These are phyloP conservation scores for Timema cristinae DNA, from an alignment of 2,888 invertebrate species.

Conservation along the genomic window DNA sequence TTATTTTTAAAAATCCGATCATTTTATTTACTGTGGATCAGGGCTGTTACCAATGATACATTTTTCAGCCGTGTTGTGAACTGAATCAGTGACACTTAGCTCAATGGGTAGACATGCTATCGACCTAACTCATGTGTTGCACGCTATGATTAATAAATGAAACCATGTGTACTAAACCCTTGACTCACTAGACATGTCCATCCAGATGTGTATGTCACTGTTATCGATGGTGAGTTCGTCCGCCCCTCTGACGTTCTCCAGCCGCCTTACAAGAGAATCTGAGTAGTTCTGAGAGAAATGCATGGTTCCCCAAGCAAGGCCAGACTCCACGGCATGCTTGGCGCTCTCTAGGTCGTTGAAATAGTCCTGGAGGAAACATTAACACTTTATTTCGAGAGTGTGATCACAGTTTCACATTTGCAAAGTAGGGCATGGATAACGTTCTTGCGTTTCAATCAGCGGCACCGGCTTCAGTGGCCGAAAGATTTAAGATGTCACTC, in stretches of 20 bases:
- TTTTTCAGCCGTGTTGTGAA: not conserved
- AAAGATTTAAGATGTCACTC: no score
- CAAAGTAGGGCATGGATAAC: no score
- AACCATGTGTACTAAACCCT: not conserved
- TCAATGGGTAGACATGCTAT: not conserved
- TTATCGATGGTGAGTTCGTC: constrained; percentile 55
- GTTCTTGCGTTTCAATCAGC: no score
- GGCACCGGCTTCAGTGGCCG: no score
- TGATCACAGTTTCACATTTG: no score
- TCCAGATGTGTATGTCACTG: constrained; percentile 65
- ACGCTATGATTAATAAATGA: not conserved
- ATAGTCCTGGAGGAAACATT: constrained; percentile 45
- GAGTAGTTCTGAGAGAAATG: constrained; percentile 75
- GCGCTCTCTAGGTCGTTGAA: constrained; percentile 60
- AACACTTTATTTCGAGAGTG: no score
- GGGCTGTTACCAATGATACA: not conserved
- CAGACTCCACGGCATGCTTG: constrained; percentile 60
- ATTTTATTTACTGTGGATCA: no score
- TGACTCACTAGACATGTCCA: constrained; percentile 80
- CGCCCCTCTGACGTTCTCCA: constrained; percentile 56
- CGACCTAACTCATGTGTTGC: not conserved
- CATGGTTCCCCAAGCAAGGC: constrained; percentile 72
- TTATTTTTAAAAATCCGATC: no score
- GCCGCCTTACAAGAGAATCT: constrained; percentile 56
- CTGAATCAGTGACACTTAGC: not conserved